These are phyloP conservation scores for Nemopilema nomurai DNA, from an alignment of 30 jellyfish, hydroid and myxozoan genomes.

Conservation along the genomic window DNA sequence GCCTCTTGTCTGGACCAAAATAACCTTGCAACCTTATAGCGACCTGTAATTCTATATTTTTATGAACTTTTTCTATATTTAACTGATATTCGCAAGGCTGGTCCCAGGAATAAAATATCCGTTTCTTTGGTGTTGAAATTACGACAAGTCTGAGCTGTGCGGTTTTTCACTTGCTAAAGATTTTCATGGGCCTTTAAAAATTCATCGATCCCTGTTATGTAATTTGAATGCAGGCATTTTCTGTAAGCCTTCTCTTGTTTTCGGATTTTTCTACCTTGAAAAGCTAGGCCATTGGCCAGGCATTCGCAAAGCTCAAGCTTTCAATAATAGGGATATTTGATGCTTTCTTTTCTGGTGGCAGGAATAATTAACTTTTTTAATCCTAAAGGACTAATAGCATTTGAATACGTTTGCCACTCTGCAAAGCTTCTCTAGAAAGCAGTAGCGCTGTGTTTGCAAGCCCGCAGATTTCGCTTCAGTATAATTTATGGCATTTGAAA, in stretches of 20 bases:
- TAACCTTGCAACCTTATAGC: too few relatives aligned
- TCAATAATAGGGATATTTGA: not conserved
- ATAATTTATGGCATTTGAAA: too few relatives aligned
- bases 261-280: not conserved
- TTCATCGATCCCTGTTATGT: not conserved
- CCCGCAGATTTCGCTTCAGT: too few relatives aligned
- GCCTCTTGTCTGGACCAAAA: too few relatives aligned
- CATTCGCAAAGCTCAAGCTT: not conserved
- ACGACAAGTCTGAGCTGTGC: too few relatives aligned
- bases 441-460: too few relatives aligned
- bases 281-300: not conserved
- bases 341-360: not conserved
- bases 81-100: not conserved
- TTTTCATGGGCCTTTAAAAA: not conserved
- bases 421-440: not conserved
- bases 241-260: not conserved
- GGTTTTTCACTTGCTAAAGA: not conserved
- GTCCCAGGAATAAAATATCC: too few relatives aligned
- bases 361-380: not conserved
- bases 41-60: not conserved
- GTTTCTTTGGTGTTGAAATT: not conserved
- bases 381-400: not conserved
- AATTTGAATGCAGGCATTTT: not conserved
- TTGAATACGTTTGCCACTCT: not conserved
- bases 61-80: too few relatives aligned